Evolutionary conservation across 2,113 vertebrate species (phyloP).

Genomic region (Trogon melanurus): DNA sequence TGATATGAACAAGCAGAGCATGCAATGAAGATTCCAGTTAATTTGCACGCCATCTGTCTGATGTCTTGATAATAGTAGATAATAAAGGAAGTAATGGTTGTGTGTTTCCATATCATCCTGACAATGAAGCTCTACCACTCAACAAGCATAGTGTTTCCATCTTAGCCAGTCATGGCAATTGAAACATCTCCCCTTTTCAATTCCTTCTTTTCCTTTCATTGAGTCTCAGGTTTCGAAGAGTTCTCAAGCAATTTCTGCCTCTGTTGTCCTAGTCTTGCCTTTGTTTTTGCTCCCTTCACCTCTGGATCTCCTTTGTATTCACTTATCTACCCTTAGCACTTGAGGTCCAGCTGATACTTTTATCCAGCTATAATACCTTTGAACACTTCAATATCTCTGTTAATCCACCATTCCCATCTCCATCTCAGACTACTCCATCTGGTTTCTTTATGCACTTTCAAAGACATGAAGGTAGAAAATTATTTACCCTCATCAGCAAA

Average conservation of each 20-base stretch:
- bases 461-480: neutral
- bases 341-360: neutral
- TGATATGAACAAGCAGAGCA: neutral
- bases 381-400: neutral
- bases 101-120: neutral
- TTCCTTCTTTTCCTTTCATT: neutral
- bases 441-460: neutral
- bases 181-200: neutral
- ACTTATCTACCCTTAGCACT: neutral
- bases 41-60: neutral
- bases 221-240: neutral
- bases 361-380: neutral
- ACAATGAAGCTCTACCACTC: neutral
- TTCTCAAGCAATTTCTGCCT: neutral
- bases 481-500: neutral
- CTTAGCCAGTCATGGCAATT: neutral
- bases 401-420: neutral
- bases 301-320: neutral
- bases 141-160: neutral
- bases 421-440: neutral
- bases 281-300: neutral
- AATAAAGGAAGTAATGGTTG: neutral
- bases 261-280: neutral
- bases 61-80: neutral
- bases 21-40: conserved; percentile 11